Conservation (phyloP, 2,113 vertebrate species). For the Mus spicilegus region DNA sequence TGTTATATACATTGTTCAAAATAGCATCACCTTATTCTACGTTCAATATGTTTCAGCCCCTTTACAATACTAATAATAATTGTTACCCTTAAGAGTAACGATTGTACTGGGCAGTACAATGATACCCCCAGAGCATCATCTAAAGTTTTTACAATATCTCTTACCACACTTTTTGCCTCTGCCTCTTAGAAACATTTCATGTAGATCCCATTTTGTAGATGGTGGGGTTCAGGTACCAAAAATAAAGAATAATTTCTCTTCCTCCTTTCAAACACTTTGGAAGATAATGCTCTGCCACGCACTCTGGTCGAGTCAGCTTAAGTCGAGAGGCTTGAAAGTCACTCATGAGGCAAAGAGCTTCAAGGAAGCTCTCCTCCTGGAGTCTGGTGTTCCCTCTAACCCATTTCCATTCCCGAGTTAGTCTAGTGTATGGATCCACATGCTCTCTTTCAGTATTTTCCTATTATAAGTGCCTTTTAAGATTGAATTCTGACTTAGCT, state of each 20-base stretch:
- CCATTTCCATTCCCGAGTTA: no score
- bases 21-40: conserved; percentile 53
- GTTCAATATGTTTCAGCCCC: conserved; percentile 38
- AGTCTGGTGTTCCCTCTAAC: no score
- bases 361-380: no score
- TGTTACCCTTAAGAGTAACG: conserved; percentile 51
- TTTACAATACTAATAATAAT: neutral
- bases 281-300: neutral
- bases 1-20: conserved; percentile 27
- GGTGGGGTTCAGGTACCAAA: conserved; percentile 29
- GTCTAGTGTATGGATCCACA: no score
- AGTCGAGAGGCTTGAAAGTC: no score
- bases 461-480: no score
- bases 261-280: neutral
- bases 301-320: no score
- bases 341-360: no score
- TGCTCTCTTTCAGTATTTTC: no score
- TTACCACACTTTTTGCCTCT: conserved; percentile 45
- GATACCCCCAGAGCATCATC: neutral
- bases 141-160: conserved; percentile 33
- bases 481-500: no score
- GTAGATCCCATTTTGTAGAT: conserved; percentile 45
- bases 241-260: neutral
- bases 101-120: conserved; percentile 8
- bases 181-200: neutral